Percentiles rank a stretch among this genome's conserved stretches.
phyloP scores from a whole-genome alignment of 2,888 invertebrate genomes.

The Drosophila maculinotata region DNA sequence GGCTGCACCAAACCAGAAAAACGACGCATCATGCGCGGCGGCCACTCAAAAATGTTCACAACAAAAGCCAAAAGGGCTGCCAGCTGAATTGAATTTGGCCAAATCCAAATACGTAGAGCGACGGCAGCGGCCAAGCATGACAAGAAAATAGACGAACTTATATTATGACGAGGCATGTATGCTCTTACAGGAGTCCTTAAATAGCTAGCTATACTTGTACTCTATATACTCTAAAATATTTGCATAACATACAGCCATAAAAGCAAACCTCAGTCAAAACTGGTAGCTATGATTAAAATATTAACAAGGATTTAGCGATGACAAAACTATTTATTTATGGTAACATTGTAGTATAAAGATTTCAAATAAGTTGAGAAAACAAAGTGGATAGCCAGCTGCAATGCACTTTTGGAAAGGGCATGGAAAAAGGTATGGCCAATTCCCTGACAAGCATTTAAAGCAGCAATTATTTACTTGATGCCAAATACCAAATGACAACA shows the following conservation, averaged over 20 bases:
- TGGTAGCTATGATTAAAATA: too few species aligned
- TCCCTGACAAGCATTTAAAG: constrained; percentile 83
- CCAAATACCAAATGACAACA: constrained; percentile 75
- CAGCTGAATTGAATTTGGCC: constrained; percentile 36
- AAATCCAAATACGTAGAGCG: constrained; percentile 30
- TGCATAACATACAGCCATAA: too few species aligned
- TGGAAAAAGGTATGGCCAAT: constrained; percentile 45
- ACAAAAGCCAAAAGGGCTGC: constrained; percentile 40
- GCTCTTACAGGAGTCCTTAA: constrained; percentile 3
- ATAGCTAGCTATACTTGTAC: too few species aligned
- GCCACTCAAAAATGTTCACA: constrained; percentile 54
- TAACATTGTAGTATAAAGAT: too few species aligned
- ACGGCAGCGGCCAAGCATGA: constrained; percentile 41
- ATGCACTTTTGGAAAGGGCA: neutral
- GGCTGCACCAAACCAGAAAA: constrained; percentile 42
- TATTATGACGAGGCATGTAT: constrained; percentile 9
- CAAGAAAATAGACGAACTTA: constrained; percentile 31
- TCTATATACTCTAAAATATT: too few species aligned
- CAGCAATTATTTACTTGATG: constrained; percentile 83
- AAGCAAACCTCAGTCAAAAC: neutral
- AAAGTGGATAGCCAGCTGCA: neutral
- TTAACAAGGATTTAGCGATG: too few species aligned
- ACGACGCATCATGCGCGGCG: constrained; percentile 45
- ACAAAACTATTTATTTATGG: neutral
- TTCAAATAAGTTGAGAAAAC: neutral